Conservation (phyloP, 2,113 vertebrate species). For the Orientallactaga bullata region DNA sequence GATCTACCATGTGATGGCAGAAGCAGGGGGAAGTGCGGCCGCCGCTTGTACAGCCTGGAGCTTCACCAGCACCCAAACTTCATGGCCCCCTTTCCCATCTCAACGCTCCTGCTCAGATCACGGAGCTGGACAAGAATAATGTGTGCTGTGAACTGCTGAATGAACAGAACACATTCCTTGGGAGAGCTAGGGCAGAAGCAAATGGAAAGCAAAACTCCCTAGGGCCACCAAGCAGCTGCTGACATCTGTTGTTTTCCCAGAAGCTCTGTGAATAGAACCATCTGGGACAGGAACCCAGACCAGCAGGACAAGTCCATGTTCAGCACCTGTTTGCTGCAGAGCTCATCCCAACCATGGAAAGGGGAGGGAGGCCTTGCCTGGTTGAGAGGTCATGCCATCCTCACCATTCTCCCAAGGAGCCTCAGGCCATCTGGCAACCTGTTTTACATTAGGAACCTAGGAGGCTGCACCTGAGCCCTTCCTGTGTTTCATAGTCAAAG, state of each 20-base stretch:
- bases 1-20: too few relatives aligned
- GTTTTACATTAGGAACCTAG: not conserved
- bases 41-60: accelerated
- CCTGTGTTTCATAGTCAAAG: not conserved
- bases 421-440: not conserved
- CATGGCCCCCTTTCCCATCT: not conserved
- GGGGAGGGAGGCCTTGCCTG: not conserved
- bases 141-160: not conserved
- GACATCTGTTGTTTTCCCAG: conserved; percentile 34
- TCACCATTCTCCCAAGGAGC: not conserved
- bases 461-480: not conserved
- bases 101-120: not conserved
- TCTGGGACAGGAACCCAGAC: not conserved
- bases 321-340: not conserved
- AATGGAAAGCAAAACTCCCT: not conserved
- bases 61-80: not conserved
- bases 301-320: not conserved
- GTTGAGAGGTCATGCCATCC: accelerated
- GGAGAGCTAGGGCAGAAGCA: conserved; percentile 19
- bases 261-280: not conserved
- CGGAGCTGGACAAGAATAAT: not conserved
- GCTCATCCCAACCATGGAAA: accelerated
- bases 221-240: conserved; percentile 42
- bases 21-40: too few relatives aligned
- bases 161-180: conserved; percentile 21